Percentiles rank a stretch among this genome's conserved stretches.
Conservation (phyloP, 2,888 invertebrate genomes). For the Phragmatobia fuliginosa region DNA sequence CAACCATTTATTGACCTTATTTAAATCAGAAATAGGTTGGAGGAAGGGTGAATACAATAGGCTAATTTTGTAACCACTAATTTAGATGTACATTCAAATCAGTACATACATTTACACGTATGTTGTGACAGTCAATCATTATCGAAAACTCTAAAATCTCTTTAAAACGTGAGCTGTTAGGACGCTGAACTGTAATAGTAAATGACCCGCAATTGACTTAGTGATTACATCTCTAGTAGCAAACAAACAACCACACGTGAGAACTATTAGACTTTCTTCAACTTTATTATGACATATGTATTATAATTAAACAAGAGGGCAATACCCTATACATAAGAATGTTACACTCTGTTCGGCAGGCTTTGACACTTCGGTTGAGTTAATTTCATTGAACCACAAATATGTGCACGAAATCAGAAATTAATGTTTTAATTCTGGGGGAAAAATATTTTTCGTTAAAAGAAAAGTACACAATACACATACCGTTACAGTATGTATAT, state of each 20-base stretch:
- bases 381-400: neutral
- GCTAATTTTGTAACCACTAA: neutral
- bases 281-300: constrained; percentile 30
- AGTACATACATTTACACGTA: neutral
- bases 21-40: neutral
- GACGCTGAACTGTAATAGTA: constrained; percentile 10
- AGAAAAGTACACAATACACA: no score
- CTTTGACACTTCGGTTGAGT: neutral
- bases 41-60: neutral
- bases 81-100: neutral
- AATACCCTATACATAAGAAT: constrained; percentile 8
- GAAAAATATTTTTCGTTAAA: neutral
- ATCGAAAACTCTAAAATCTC: neutral
- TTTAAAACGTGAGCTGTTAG: constrained; percentile 5
- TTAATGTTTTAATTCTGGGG: neutral
- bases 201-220: constrained; percentile 13
- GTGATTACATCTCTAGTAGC: constrained; percentile 28
- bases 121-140: neutral
- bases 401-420: neutral
- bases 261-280: constrained; percentile 20
- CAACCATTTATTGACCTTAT: no score
- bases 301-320: constrained; percentile 15
- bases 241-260: constrained; percentile 25
- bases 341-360: neutral
- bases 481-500: no score